Evolutionary conservation across 2,888 invertebrate species (phyloP), one percentile per base, ranked within the genome.

Genomic region (Amiota minor): DNA sequence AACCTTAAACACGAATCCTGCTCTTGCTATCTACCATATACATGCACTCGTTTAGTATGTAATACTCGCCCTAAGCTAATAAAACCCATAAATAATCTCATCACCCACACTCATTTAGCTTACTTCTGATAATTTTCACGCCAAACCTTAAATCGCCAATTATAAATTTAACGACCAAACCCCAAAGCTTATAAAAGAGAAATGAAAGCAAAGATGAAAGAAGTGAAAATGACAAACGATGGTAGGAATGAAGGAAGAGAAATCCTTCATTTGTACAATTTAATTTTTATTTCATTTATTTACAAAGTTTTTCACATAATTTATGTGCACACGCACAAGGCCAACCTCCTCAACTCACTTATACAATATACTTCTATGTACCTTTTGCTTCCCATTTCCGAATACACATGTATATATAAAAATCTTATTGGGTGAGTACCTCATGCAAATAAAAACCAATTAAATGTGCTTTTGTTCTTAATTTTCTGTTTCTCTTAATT

Each of bases 311-410:
- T 35, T 35, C 6, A n/a, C 53, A 11, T 65, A 68, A 68, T 68
- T 68, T 68, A 68, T 68, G 67, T 53, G 14, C 67, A 16, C 67
- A 68, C 67, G n/a, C 9, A 18, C 9, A 62, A 59, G 59, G 59
- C n/a, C 12, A 59, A 16, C 16, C 16, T 53, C 8, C n/a, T n/a
- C n/a, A n/a, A n/a, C n/a, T n/a, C n/a, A n/a, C n/a, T n/a, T 14
- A 16, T 12, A n/a, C n/a, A 16, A 53, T 11, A 6, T 12, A 53
- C 10, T 53, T n/a, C n/a, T n/a, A 53, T 16, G 11, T 16, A 53
- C n/a, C 14, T 53, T 53, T 53, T 16, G n/a, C 6, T 16, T 10
- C 9, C 9, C 53, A 53, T n/a, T 53, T 16, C n/a, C 53, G 9
- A 14, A 1, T n/a, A n/a, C n/a, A n/a, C n/a, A n/a, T n/a, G n/a